These are phyloP conservation scores for Trididemnum miniatum DNA, from an alignment of 23 tunicate genomes.

Conservation along the genomic window DNA sequence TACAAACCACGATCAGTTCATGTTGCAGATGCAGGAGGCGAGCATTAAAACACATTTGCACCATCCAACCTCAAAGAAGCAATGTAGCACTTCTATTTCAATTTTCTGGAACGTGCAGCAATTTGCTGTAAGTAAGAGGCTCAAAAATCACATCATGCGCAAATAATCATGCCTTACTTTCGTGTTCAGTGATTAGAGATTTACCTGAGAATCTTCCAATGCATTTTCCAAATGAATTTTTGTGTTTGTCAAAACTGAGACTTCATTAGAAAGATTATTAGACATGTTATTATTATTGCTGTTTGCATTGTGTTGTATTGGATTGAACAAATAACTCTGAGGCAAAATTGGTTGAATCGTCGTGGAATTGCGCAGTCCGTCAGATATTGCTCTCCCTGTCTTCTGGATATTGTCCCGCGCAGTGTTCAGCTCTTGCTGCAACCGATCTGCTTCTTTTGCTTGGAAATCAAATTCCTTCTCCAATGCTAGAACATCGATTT, in stretches of 20 bases:
- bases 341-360: neutral
- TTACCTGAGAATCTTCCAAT: conserved; percentile 78
- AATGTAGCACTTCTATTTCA: too few species aligned
- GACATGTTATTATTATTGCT: conserved; percentile 38
- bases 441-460: conserved; percentile 38
- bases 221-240: conserved; percentile 71
- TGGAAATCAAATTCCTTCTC: conserved; percentile 45
- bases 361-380: neutral
- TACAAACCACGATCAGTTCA: too few species aligned
- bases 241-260: conserved; percentile 40
- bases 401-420: conserved; percentile 33
- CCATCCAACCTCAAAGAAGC: too few species aligned
- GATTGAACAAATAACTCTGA: neutral
- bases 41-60: too few species aligned
- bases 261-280: conserved; percentile 10
- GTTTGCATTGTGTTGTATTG: conserved; percentile 11
- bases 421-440: conserved; percentile 40
- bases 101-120: too few species aligned
- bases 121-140: too few species aligned
- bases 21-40: too few species aligned
- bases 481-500: conserved; percentile 27
- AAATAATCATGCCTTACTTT: neutral
- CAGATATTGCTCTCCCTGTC: conserved; percentile 27
- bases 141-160: too few species aligned
- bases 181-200: neutral